These are phyloP conservation scores for Leptobrachium leishanense DNA, from an alignment of 2,113 vertebrate genomes.

Conservation along the genomic window DNA sequence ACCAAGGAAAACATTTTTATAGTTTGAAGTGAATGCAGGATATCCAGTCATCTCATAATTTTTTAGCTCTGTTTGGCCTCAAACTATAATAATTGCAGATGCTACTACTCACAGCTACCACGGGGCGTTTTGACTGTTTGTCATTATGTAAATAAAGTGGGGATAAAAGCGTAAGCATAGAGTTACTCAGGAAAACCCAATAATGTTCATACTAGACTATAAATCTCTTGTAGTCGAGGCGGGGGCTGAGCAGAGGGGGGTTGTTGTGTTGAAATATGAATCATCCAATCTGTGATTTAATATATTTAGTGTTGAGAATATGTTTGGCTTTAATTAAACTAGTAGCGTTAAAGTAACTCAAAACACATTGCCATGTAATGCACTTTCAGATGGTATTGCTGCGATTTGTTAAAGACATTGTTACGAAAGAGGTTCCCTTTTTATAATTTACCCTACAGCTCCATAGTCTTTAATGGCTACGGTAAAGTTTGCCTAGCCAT, in stretches of 20 bases:
- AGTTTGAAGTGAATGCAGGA: not conserved
- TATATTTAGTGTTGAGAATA: too few relatives aligned
- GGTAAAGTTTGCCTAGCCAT: too few relatives aligned
- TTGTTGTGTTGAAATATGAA: not conserved
- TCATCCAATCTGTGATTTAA: not conserved
- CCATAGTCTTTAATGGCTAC: too few relatives aligned
- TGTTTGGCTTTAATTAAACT: too few relatives aligned
- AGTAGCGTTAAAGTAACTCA: too few relatives aligned
- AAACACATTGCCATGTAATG: too few relatives aligned
- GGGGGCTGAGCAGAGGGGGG: too few relatives aligned
- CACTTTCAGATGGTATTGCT: too few relatives aligned
- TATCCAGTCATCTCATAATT: not conserved
- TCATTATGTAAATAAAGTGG: not conserved
- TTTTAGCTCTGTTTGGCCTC: conserved; percentile 3
- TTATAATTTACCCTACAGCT: too few relatives aligned
- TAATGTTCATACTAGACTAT: not conserved
- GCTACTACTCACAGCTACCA: not conserved
- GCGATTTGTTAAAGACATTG: too few relatives aligned
- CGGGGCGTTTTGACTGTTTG: not conserved
- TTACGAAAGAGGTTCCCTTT: too few relatives aligned
- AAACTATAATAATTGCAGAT: not conserved
- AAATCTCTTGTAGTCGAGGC: not conserved
- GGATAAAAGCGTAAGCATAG: not conserved
- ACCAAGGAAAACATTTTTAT: not conserved
- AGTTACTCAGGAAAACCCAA: not conserved